Evolutionary conservation across 2,113 vertebrate species (phyloP).

Genomic region (Lagopus leucura): DNA sequence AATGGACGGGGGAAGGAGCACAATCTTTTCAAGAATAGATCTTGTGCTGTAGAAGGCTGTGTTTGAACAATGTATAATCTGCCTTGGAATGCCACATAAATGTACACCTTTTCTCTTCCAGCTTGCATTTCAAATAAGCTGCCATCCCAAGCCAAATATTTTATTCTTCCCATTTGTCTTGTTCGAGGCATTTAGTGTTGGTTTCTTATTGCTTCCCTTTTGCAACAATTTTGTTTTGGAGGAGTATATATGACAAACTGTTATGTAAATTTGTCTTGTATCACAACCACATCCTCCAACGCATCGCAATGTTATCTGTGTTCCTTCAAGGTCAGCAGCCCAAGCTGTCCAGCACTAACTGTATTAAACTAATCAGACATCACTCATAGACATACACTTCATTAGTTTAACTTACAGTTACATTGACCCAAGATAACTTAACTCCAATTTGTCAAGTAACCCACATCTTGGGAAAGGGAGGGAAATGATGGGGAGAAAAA

Average conservation of each 20-base stretch:
- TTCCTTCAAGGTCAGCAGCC: conserved; percentile 73
- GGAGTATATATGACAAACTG: conserved; percentile 67
- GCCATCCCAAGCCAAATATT: conserved; percentile 15
- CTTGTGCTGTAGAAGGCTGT: neutral
- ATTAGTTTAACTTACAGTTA: conserved; percentile 76
- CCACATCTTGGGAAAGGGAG: conserved; percentile 49
- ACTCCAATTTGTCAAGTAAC: conserved; percentile 74
- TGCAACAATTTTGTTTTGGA: conserved; percentile 66
- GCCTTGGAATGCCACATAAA: neutral
- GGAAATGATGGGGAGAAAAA: neutral
- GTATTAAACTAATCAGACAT: conserved; percentile 75
- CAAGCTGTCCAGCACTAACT: conserved; percentile 72
- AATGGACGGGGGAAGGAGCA: neutral
- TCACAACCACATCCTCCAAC: conserved; percentile 65
- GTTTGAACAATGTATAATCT: conserved; percentile 5
- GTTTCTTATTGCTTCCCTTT: conserved; percentile 47
- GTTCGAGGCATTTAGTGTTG: neutral
- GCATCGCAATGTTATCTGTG: conserved; percentile 75
- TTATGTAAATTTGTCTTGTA: conserved; percentile 67
- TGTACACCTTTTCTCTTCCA: conserved; percentile 17
- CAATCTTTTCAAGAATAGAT: neutral
- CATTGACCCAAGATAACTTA: conserved; percentile 74
- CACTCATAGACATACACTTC: conserved; percentile 71
- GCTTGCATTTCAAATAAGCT: conserved; percentile 61
- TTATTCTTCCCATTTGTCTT: conserved; percentile 12